Base-by-base conservation (phyloP, 2,113 vertebrate genomes). In the Lepisosteus osseus region DNA sequence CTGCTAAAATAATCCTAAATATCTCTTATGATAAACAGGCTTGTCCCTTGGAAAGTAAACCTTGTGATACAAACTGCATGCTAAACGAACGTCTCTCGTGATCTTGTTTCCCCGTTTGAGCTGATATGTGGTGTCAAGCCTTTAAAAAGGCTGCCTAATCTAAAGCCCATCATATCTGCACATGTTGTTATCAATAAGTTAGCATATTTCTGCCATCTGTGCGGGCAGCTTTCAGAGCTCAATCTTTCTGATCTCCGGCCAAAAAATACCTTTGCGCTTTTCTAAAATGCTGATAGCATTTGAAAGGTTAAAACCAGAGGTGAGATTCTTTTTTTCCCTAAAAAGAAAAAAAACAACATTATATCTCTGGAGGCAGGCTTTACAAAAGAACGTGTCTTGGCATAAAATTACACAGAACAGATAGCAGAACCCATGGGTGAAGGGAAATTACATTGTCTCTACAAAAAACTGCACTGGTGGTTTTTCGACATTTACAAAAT, bases 111-210 rank as follows among this genome's bases (percentile, higher is more conserved):
- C 51, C 67, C 61, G 17, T 54, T 72, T 77, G 66, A 2, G 1
- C 11, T 63, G 72, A 43, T 56, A 55, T 76, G 55, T 43, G 4
- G 8, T 76, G 79, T 82, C 44, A 29, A 63, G 13, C 2, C 43
- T 65, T 71, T 7, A 77, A 42, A 76, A 68, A 69, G 56, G 40
- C 17, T 7, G 65, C 45, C 61, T 79, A 79, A 72, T 6, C 55
- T 45, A 74, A 41, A 68, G 66, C 72, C 77, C 55, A 54, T 69
- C 42, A 67, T 64, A 56, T 54, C 72, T 74, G 67, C 45, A 72
- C 70, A 72, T 0, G 0, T 70, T 76, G 78, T 69, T 70, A 62
- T 76, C 76, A 73, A 13, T 45, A 73, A 71, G 74, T 61, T 71
- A 9, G 6, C 73, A 43, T 11, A 55, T 74, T 74, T 73, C 42